These are phyloP conservation scores for Nasonia giraulti DNA, from an alignment of 1,140 invertebrate genomes.

Conservation along the genomic window DNA sequence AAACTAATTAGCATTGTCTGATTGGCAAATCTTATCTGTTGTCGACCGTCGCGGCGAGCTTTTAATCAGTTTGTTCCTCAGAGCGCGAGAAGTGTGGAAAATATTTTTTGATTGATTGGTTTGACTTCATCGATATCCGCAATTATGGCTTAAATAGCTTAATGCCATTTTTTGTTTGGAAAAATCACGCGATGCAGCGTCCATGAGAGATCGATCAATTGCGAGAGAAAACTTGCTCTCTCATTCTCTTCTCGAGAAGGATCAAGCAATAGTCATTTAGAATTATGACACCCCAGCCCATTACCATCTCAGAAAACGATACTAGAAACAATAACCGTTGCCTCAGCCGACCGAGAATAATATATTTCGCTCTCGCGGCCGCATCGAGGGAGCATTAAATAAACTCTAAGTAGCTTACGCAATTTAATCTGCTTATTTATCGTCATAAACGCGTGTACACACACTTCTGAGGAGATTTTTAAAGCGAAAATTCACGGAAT, in stretches of 20 bases:
- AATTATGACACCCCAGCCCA: background rate
- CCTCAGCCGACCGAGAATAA: background rate
- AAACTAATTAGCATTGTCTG: constrained; percentile 20
- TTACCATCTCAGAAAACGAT: constrained; percentile 22
- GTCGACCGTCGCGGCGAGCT: background rate
- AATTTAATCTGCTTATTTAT: constrained; percentile 30
- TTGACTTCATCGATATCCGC: background rate
- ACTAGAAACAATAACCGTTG: constrained; percentile 35
- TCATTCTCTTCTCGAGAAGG: background rate
- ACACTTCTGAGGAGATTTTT: background rate
- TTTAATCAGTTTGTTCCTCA: background rate
- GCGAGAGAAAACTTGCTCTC: background rate
- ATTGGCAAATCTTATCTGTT: background rate
- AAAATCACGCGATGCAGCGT: no score
- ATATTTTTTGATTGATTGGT: background rate
- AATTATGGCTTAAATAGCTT: background rate
- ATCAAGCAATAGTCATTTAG: constrained; percentile 15
- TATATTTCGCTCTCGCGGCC: background rate
- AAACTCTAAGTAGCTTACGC: constrained; percentile 30
- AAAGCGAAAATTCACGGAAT: background rate
- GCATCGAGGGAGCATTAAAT: constrained; percentile 6
- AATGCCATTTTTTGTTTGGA: no score
- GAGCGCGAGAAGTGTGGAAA: background rate
- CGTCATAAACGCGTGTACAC: background rate
- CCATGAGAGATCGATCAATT: no score